Conservation (phyloP, 2,888 invertebrate genomes). For the Lasius fuliginosus region DNA sequence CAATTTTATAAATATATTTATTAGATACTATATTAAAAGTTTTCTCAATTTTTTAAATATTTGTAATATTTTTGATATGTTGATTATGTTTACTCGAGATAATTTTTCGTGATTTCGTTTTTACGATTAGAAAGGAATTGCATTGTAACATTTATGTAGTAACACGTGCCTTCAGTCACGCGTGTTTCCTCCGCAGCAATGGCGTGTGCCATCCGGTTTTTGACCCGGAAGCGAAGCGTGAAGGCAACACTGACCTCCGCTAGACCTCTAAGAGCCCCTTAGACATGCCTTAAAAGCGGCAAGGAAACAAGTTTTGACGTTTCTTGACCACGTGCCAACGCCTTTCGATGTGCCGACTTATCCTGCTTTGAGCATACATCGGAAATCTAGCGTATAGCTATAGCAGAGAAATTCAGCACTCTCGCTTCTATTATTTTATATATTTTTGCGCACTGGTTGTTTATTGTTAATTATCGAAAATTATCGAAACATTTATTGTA, state of each 20-base stretch:
- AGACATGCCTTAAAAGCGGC: slow-evolving; percentile 63
- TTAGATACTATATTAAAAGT: not conserved
- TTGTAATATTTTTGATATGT: not conserved
- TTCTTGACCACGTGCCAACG: slow-evolving; percentile 83
- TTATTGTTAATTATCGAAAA: not conserved
- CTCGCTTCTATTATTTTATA: not conserved
- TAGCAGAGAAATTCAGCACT: slow-evolving; percentile 5
- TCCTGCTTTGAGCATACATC: slow-evolving; percentile 40
- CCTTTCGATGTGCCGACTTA: slow-evolving; percentile 71
- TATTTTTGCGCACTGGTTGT: not conserved
- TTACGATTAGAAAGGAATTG: not conserved
- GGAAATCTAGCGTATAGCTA: slow-evolving; percentile 39
- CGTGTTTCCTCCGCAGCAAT: slow-evolving; percentile 45
- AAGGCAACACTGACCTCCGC: slow-evolving; percentile 74
- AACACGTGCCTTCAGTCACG: slow-evolving; percentile 53
- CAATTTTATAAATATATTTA: not conserved
- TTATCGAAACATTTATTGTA: not conserved
- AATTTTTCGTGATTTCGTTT: not conserved
- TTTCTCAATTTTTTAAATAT: not conserved
- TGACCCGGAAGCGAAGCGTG: slow-evolving; percentile 79
- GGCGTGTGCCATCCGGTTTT: slow-evolving; percentile 81
- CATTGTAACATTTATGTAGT: slow-evolving; percentile 2
- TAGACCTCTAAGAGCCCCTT: slow-evolving; percentile 72
- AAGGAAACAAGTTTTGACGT: slow-evolving; percentile 85
- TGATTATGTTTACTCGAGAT: not conserved